Evolutionary conservation across 2,888 invertebrate genomes (phyloP), one percentile per base, ranked within the genome.

Genomic region (Anoplius nigerrimus): DNA sequence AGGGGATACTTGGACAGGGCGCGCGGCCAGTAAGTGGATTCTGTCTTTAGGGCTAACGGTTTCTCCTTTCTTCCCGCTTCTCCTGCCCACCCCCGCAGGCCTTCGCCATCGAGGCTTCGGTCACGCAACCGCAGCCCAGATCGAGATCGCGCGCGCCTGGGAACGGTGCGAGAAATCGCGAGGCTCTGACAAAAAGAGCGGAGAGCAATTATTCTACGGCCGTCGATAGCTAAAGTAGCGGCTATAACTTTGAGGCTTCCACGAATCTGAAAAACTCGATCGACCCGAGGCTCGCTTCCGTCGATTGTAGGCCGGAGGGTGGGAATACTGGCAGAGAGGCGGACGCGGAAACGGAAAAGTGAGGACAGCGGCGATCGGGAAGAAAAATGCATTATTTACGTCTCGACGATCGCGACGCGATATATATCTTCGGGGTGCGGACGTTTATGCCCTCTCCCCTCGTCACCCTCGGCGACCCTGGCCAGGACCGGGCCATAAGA

Each of bases 1-100:
- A 79, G 79, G 81, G 76, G 79, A 77, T 66, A 66, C 74, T 75
- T 74, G 78, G 72, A 69, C 75, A 67, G 71, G 62, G 72, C 71
- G 74, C 68, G 69, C 77, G 71, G 52, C 68, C 76, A 77, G 72
- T 82, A 83, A 86, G 85, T 84, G 80, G 82, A 86, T 81, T 74
- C 78, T 73, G 75, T 78, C 79, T 79, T 76, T 69, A 21, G 68
- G 66, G 62, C 22, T 66, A 67, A 69, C 65, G 52, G 62, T 45
- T 42, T 51, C 20, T 34, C 22, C 51, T 22, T 16, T 43, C 48
- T 51, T 13, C n/a, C 22, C 20, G n/a, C 18, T 16, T 8, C n/a
- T 15, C n/a, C n/a, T 60, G 45, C 22, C n/a, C n/a, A n/a, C n/a
- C n/a, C n/a, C n/a, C n/a, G n/a, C n/a, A n/a, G n/a, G n/a, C n/a